These are phyloP conservation scores for Delichon dasypus DNA, from an alignment of 2,797 vertebrate genomes.

Conservation along the genomic window DNA sequence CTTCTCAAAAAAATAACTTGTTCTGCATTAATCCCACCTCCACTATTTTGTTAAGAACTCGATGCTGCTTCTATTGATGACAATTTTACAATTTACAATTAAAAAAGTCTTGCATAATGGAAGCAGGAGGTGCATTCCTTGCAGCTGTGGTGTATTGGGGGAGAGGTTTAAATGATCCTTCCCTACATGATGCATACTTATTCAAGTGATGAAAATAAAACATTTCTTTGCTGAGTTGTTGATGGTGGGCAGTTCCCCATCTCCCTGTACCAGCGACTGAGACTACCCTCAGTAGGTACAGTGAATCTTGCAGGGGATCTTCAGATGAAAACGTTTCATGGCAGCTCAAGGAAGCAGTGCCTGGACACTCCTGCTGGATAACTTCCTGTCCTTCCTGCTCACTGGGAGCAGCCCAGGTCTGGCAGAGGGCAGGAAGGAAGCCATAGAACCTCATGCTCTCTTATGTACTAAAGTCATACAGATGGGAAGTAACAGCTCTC, in stretches of 20 bases:
- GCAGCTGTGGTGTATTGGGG: background rate
- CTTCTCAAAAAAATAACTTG: background rate
- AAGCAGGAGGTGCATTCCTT: background rate
- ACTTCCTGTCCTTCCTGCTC: background rate
- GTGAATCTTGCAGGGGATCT: background rate
- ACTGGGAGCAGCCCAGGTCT: fast-evolving
- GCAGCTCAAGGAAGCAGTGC: background rate
- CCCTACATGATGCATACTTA: background rate
- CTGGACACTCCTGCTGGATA: background rate
- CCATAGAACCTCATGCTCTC: background rate
- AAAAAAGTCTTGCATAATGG: background rate
- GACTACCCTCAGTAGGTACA: background rate
- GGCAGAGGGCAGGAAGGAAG: background rate
- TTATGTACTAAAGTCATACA: background rate
- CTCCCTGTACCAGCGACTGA: background rate
- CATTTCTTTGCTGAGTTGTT: background rate
- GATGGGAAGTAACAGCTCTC: background rate
- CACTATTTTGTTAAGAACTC: background rate
- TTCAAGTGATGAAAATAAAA: background rate
- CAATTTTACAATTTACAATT: background rate
- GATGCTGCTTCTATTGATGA: background rate
- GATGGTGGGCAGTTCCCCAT: background rate
- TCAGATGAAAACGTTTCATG: background rate
- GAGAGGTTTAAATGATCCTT: background rate
- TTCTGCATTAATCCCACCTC: background rate